These are phyloP conservation scores for Apodemia hepburni DNA, from an alignment of 2,888 invertebrate species.

Conservation along the genomic window DNA sequence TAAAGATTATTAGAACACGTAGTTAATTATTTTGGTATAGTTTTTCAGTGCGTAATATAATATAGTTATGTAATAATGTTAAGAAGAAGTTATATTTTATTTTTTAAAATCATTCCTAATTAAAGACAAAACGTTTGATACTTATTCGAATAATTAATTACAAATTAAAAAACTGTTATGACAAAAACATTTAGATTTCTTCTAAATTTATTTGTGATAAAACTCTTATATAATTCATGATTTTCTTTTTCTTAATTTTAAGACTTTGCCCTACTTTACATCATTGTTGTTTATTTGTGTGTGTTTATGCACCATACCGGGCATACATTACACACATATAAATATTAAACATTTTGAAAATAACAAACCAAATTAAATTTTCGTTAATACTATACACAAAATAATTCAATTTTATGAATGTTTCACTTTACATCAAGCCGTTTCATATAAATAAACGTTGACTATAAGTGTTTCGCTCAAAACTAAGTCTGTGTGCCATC, in stretches of 20 bases:
- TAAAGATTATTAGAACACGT: constrained; percentile 1
- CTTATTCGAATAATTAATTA: background rate
- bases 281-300: too few relatives aligned
- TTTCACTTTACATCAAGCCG: background rate
- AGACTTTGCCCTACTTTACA: too few relatives aligned
- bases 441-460: background rate
- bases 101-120: background rate
- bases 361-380: background rate
- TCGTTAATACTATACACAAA: background rate
- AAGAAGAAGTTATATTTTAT: background rate
- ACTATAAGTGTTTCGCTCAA: background rate
- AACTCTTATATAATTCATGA: too few relatives aligned
- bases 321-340: background rate
- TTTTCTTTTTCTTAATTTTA: too few relatives aligned
- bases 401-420: background rate
- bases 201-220: too few relatives aligned
- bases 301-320: too few relatives aligned
- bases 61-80: background rate
- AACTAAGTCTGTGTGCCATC: background rate
- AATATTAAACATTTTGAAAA: background rate
- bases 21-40: constrained; percentile 11
- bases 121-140: background rate
- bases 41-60: background rate
- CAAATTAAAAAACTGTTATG: background rate
- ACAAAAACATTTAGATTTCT: too few relatives aligned